Conservation (phyloP, 2,797 vertebrate species). For the Chelmon rostratus region DNA sequence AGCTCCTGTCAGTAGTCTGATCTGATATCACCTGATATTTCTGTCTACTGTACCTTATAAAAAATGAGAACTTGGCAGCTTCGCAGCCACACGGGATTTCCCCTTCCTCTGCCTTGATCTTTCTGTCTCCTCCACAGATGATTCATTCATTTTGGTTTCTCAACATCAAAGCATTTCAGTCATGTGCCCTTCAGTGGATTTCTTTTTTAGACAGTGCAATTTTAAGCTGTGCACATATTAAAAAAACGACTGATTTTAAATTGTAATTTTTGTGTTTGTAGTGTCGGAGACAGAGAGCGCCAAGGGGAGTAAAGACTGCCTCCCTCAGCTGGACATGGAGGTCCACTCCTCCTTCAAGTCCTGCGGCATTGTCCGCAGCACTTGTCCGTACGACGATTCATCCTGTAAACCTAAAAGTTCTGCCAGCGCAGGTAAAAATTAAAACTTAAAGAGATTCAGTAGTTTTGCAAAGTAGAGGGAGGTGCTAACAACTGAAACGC, state of each 20-base stretch:
- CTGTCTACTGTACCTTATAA: constrained; percentile 22
- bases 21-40: constrained; percentile 31
- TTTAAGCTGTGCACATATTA: constrained; percentile 12
- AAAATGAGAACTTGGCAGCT: constrained; percentile 18
- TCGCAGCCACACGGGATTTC: constrained; percentile 36
- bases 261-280: constrained; percentile 55
- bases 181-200: neutral
- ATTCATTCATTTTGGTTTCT: constrained; percentile 46
- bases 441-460: neutral
- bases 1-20: constrained; percentile 83
- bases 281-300: constrained; percentile 83
- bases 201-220: neutral
- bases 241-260: constrained; percentile 22
- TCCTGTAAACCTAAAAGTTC: constrained; percentile 71
- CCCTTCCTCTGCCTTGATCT: constrained; percentile 50
- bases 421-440: constrained; percentile 66
- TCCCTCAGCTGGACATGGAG: constrained; percentile 79
- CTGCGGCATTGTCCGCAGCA: constrained; percentile 81
- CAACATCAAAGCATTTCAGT: constrained; percentile 49
- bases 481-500: too few relatives aligned
- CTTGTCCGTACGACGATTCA: constrained; percentile 64
- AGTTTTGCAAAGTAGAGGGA: too few relatives aligned
- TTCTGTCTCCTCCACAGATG: constrained; percentile 43
- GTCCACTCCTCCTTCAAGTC: constrained; percentile 64
- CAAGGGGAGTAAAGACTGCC: constrained; percentile 83